Conservation (phyloP, 2,797 vertebrate genomes). For the Neopelma chrysocephalum region DNA sequence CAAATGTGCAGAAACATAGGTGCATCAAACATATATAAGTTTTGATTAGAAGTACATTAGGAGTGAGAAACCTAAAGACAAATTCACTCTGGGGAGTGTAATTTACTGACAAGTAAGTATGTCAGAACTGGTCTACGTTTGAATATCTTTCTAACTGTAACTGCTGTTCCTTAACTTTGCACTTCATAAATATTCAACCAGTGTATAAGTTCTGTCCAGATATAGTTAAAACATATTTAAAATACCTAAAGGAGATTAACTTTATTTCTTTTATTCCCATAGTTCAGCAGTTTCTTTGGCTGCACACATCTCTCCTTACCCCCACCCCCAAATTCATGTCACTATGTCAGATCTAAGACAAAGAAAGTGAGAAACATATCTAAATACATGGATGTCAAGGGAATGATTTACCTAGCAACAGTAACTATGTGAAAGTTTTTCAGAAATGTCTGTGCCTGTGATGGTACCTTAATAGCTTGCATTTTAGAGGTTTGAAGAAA, state of each 20-base stretch:
- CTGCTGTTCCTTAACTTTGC: neutral
- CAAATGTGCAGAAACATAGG: neutral
- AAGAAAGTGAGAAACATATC: conserved; percentile 40
- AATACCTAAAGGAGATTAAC: neutral
- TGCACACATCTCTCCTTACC: neutral
- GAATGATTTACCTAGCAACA: conserved; percentile 69
- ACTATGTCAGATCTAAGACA: conserved; percentile 23
- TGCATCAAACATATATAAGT: neutral
- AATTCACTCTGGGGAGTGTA: neutral
- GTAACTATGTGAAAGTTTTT: conserved; percentile 59
- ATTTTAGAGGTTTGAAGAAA: neutral
- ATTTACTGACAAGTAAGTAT: neutral
- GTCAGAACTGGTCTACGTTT: neutral
- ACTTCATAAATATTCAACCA: neutral
- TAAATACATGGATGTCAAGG: conserved; percentile 44
- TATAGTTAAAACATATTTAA: neutral
- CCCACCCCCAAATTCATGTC: neutral
- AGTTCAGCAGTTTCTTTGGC: neutral
- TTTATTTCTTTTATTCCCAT: neutral
- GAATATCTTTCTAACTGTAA: neutral
- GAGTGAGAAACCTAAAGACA: neutral
- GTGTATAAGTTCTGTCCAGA: neutral
- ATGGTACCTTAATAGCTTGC: conserved; percentile 13
- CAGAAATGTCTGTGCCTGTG: neutral
- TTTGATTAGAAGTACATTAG: neutral